Percentiles rank a stretch among this genome's conserved stretches.
phyloP scores from a whole-genome alignment of 2,797 vertebrate genomes.

The Myotis pilosus region DNA sequence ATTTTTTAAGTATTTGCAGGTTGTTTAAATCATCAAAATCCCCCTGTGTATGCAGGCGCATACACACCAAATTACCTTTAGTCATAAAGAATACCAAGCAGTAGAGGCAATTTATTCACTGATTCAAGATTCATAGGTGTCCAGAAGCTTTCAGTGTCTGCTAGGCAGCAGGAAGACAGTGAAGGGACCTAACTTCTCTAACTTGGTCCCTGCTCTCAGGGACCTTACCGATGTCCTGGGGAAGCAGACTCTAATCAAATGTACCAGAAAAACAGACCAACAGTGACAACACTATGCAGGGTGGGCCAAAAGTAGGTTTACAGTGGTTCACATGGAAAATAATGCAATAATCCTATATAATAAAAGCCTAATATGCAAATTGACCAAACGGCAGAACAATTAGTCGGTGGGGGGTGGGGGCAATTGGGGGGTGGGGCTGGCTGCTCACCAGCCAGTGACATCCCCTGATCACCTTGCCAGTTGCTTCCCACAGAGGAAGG shows the following conservation, averaged over 20 bases:
- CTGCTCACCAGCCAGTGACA: no score
- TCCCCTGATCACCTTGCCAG: no score
- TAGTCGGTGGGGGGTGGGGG: fast-evolving
- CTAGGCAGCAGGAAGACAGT: neutral
- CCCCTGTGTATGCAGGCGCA: conserved; percentile 34
- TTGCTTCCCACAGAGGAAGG: no score
- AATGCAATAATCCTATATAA: neutral
- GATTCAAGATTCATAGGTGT: neutral
- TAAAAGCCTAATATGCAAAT: no score
- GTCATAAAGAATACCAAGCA: conserved; percentile 62
- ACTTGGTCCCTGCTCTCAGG: neutral
- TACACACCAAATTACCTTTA: conserved; percentile 37
- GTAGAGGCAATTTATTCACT: conserved; percentile 2
- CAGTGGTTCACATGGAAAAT: neutral
- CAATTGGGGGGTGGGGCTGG: fast-evolving
- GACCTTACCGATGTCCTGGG: neutral
- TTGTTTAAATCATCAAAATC: conserved; percentile 27
- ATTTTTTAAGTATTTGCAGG: conserved; percentile 41
- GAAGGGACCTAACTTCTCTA: neutral
- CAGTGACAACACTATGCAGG: neutral
- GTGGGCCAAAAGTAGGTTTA: neutral
- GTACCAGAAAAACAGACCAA: neutral
- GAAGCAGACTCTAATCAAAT: neutral
- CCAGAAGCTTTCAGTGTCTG: neutral
- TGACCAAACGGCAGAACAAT: no score